Evolutionary conservation across 1,140 invertebrate genomes (phyloP).

Genomic region (Drosophila pachea): DNA sequence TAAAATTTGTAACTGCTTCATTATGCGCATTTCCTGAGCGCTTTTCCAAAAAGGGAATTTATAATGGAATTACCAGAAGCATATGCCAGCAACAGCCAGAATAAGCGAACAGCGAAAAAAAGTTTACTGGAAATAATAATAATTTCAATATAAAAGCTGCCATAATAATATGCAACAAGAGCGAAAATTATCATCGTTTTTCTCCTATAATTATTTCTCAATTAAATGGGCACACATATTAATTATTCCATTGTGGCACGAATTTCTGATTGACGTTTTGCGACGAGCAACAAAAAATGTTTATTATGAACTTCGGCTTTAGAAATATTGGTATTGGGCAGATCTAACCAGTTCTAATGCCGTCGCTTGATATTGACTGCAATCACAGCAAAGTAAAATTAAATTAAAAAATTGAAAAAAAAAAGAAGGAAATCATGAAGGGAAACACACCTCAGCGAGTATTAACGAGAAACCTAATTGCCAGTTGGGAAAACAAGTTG

Average conservation of each 20-base stretch:
- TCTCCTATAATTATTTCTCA: neutral
- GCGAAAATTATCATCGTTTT: too few species aligned
- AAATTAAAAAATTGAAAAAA: constrained; percentile 18
- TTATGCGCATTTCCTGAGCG: neutral
- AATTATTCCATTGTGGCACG: constrained; percentile 11
- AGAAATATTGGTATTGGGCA: constrained; percentile 16
- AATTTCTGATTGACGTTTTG: neutral
- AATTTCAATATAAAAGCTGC: neutral
- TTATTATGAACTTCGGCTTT: constrained; percentile 2
- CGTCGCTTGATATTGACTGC: constrained; percentile 18
- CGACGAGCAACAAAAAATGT: neutral
- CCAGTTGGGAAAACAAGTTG: constrained; percentile 39
- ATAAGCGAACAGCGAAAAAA: neutral
- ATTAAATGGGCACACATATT: constrained; percentile 20
- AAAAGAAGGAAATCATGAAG: neutral
- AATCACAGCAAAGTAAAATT: constrained; percentile 19
- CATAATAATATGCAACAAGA: too few species aligned
- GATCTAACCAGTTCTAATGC: constrained; percentile 22
- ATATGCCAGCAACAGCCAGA: neutral
- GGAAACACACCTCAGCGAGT: neutral
- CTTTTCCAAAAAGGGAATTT: neutral
- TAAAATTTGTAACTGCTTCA: neutral
- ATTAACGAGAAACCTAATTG: constrained; percentile 20
- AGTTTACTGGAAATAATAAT: neutral
- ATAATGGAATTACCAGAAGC: neutral